These are phyloP conservation scores for honey bee (Apis mellifera) DNA, from an alignment of 1,140 invertebrate genomes.

Conservation along the genomic window Amel_HAv3.1 CM009942.2:118001-118500, in stretches of 20 bases:
- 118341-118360: too few relatives aligned
- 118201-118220: slow-evolving; percentile 10
- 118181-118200: slow-evolving; percentile 12
- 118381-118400: slow-evolving; percentile 11
- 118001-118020: slow-evolving; percentile 76
- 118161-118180: not conserved
- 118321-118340: too few relatives aligned
- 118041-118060: slow-evolving; percentile 56
- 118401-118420: slow-evolving; percentile 21
- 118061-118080: slow-evolving; percentile 78
- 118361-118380: not conserved
- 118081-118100: slow-evolving; percentile 81
- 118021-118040: slow-evolving; percentile 73
- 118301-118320: too few relatives aligned
- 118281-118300: too few relatives aligned
- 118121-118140: slow-evolving; percentile 78
- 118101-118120: slow-evolving; percentile 80
- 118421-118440: slow-evolving; percentile 39
- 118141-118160: slow-evolving; percentile 72
- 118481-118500: slow-evolving; percentile 36
- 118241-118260: not conserved
- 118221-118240: slow-evolving; percentile 47
- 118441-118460: slow-evolving; percentile 29
- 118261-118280: too few relatives aligned
- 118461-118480: slow-evolving; percentile 40